Evolutionary conservation across 2,888 invertebrate genomes (phyloP).

Genomic region (Actias luna): DNA sequence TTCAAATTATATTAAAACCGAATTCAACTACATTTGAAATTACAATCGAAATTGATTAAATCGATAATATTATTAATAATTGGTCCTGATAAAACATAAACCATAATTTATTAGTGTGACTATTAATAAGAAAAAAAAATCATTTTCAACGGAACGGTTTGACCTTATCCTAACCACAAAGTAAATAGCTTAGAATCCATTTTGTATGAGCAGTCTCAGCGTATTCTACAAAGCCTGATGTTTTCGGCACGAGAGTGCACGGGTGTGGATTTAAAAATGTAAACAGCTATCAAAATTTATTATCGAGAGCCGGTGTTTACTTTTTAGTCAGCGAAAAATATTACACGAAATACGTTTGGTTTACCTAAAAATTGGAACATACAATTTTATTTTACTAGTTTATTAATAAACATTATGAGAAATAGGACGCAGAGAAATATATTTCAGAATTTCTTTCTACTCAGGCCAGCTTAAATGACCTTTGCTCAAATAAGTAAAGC

Average conservation of each 20-base stretch:
- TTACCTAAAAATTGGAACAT: not conserved
- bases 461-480: too few species aligned
- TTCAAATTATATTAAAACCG: too few species aligned
- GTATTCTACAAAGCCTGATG: slow-evolving; percentile 24
- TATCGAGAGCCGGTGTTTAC: slow-evolving; percentile 34
- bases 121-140: not conserved
- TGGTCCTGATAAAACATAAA: not conserved
- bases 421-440: too few species aligned
- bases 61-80: not conserved
- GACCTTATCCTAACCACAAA: slow-evolving; percentile 40
- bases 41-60: too few species aligned
- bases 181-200: slow-evolving; percentile 50
- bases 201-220: slow-evolving; percentile 63
- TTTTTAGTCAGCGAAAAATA: slow-evolving; percentile 18
- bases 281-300: slow-evolving; percentile 50
- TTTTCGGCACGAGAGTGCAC: slow-evolving; percentile 23
- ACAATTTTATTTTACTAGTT: not conserved
- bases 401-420: too few species aligned
- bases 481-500: too few species aligned
- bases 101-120: not conserved
- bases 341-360: slow-evolving; percentile 10
- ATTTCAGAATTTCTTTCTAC: too few species aligned
- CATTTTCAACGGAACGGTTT: not conserved
- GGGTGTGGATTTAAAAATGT: slow-evolving; percentile 43
- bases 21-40: too few species aligned